Conservation (phyloP, 2,888 invertebrate genomes). For the Rhagophthalmus giganteus region DNA sequence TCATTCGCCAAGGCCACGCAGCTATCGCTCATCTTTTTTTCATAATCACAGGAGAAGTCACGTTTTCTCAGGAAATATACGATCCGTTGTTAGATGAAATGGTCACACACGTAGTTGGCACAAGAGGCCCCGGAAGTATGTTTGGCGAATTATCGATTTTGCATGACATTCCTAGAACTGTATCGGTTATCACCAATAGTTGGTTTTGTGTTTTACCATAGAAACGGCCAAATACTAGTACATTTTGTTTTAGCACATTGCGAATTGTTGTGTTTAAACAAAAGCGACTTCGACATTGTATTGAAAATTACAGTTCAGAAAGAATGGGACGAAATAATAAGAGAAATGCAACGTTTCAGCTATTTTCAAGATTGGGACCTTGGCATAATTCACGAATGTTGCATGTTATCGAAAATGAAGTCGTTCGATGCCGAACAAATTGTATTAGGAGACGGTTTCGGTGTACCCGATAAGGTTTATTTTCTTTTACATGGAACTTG, state of each 20-base stretch:
- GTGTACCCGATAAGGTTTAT: constrained; percentile 53
- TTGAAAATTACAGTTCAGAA: constrained; percentile 62
- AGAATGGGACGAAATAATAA: constrained; percentile 65
- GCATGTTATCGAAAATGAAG: constrained; percentile 66
- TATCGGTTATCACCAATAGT: constrained; percentile 1
- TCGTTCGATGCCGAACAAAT: constrained; percentile 61
- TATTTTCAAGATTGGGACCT: constrained; percentile 67
- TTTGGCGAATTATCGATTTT: constrained; percentile 70
- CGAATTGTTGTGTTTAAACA: constrained; percentile 66
- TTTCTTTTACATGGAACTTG: constrained; percentile 63
- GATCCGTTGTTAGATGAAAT: constrained; percentile 59
- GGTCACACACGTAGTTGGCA: constrained; percentile 57
- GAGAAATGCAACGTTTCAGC: constrained; percentile 63
- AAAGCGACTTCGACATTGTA: constrained; percentile 64
- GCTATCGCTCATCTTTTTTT: constrained; percentile 67
- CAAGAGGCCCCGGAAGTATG: constrained; percentile 62
- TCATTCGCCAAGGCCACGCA: constrained; percentile 65
- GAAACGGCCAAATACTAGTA: no score
- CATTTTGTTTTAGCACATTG: constrained; percentile 56
- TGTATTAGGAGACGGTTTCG: constrained; percentile 59
- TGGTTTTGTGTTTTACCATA: no score
- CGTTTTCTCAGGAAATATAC: constrained; percentile 57
- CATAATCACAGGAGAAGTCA: constrained; percentile 64
- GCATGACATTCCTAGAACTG: constrained; percentile 62
- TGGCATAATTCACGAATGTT: constrained; percentile 65